phyloP scores from a whole-genome alignment of 2,113 vertebrate species.

The Gasterosteus nipponicus region DNA sequence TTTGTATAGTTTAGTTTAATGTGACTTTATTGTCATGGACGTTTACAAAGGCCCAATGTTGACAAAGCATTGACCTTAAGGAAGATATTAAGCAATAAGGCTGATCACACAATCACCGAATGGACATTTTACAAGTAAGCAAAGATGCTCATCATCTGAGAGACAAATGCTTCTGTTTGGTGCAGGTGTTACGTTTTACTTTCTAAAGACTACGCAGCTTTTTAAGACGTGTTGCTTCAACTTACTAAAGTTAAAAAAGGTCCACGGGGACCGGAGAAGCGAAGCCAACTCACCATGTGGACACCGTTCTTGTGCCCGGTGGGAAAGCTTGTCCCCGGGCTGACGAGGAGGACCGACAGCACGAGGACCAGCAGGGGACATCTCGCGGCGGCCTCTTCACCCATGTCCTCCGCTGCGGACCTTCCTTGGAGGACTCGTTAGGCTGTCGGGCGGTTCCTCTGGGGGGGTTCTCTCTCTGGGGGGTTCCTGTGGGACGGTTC shows the following conservation, averaged over 20 bases:
- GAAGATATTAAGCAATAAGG: not conserved
- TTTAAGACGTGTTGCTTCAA: not conserved
- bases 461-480: not conserved
- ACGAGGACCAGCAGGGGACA: constrained; percentile 75
- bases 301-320: constrained; percentile 71
- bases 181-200: constrained; percentile 37
- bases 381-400: constrained; percentile 66
- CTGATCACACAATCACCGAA: not conserved
- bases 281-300: constrained; percentile 77
- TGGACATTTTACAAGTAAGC: not conserved
- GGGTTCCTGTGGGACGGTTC: not conserved
- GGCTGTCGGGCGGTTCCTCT: constrained; percentile 1
- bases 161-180: not conserved
- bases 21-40: no score
- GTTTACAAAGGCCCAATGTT: not conserved
- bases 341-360: constrained; percentile 72
- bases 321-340: constrained; percentile 79
- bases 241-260: not conserved
- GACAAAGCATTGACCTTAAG: not conserved
- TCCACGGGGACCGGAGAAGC: accelerated
- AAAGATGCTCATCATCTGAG: not conserved
- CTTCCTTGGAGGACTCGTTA: constrained; percentile 20
- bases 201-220: no score
- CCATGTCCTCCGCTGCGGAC: constrained; percentile 74
- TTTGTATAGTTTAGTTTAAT: not conserved